Percentiles rank a stretch among this genome's conserved stretches.
Conservation (phyloP, 1,140 invertebrate species). For the Zaprionus camerounensis region DNA sequence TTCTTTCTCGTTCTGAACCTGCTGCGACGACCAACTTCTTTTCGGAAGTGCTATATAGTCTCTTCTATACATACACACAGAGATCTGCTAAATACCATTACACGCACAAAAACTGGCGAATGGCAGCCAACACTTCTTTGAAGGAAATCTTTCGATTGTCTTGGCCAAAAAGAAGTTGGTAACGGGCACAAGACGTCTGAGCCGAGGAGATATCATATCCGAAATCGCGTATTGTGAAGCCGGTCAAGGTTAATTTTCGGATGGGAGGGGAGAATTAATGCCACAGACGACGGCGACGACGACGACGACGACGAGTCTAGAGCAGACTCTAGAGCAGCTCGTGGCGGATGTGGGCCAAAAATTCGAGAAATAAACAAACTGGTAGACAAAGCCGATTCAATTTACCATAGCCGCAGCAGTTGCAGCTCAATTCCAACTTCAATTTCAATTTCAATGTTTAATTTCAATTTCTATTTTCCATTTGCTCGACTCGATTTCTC, state of each 20-base stretch:
- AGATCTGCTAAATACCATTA: slow-evolving; percentile 18
- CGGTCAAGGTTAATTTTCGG: slow-evolving; percentile 77
- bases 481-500: slow-evolving; percentile 65
- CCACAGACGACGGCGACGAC: slow-evolving; percentile 6
- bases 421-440: neutral
- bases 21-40: slow-evolving; percentile 61
- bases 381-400: slow-evolving; percentile 21
- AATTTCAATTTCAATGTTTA: slow-evolving; percentile 42
- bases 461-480: slow-evolving; percentile 24
- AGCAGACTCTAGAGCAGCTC: slow-evolving; percentile 52
- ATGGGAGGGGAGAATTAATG: slow-evolving; percentile 60
- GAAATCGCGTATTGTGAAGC: slow-evolving; percentile 65
- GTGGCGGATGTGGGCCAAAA: slow-evolving; percentile 73
- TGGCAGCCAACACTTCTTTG: slow-evolving; percentile 47
- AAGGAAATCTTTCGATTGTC: slow-evolving; percentile 62
- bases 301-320: slow-evolving; percentile 23
- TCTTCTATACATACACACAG: neutral
- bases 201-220: slow-evolving; percentile 32
- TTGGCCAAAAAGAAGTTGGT: slow-evolving; percentile 25
- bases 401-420: neutral
- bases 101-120: slow-evolving; percentile 28
- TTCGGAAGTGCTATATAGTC: slow-evolving; percentile 54
- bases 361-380: slow-evolving; percentile 34
- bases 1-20: slow-evolving; percentile 45
- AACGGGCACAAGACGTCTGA: slow-evolving; percentile 65